Percentiles rank a stretch among this genome's conserved stretches.
Conservation (phyloP, 2,888 invertebrate genomes). For the Lysandra bellargus region DNA sequence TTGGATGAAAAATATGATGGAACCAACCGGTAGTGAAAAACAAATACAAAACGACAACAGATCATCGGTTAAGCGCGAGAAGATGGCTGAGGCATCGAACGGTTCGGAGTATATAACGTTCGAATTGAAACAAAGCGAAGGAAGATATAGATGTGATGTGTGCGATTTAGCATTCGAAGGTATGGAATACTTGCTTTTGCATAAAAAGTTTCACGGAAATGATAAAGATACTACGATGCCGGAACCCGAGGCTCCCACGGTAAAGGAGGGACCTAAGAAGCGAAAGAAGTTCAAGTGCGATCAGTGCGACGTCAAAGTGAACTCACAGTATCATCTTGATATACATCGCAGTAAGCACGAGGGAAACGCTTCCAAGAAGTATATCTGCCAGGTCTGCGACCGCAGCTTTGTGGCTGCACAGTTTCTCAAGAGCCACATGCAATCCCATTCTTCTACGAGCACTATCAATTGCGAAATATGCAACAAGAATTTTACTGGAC, state of each 20-base stretch:
- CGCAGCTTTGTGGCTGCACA: constrained; percentile 74
- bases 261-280: constrained; percentile 65
- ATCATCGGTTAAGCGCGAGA: constrained; percentile 69
- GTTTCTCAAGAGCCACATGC: constrained; percentile 75
- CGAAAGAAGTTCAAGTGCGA: constrained; percentile 73
- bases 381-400: constrained; percentile 70
- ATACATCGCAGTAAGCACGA: constrained; percentile 75
- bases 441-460: constrained; percentile 67
- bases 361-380: constrained; percentile 67
- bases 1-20: constrained; percentile 78
- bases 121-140: constrained; percentile 61
- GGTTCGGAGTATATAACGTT: constrained; percentile 60
- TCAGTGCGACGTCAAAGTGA: constrained; percentile 74
- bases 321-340: constrained; percentile 73
- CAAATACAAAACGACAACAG: constrained; percentile 55
- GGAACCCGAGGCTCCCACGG: constrained; percentile 56
- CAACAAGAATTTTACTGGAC: constrained; percentile 69
- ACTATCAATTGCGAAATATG: constrained; percentile 75
- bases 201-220: constrained; percentile 73
- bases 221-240: constrained; percentile 66
- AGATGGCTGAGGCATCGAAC: constrained; percentile 70
- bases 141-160: constrained; percentile 66
- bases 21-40: constrained; percentile 70
- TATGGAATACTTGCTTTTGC: constrained; percentile 69
- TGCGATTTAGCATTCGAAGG: constrained; percentile 73